A percentile compares a stretch with the other conserved stretches of the same genome.
Evolutionary conservation across 2,888 invertebrate species (phyloP).

Genomic region (Cinara cedri): DNA sequence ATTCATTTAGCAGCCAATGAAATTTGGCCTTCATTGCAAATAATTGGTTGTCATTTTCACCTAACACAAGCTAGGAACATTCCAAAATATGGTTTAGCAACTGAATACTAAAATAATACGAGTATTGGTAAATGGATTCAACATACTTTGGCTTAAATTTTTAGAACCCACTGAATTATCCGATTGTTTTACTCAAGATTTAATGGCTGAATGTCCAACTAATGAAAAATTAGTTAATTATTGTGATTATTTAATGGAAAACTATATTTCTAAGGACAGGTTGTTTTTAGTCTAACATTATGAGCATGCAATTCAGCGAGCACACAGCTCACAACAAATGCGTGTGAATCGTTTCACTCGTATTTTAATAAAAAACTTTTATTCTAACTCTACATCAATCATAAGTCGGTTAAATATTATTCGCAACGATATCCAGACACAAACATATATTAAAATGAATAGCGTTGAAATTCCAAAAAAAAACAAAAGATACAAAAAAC

Average conservation of each 20-base stretch:
- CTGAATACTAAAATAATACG: not conserved
- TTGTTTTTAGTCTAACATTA: not conserved
- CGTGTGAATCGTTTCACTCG: not conserved
- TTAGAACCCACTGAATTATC: not conserved
- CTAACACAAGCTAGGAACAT: not conserved
- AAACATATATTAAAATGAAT: too few relatives aligned
- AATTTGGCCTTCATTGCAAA: not conserved
- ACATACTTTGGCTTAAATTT: not conserved
- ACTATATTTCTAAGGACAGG: not conserved
- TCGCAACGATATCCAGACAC: too few relatives aligned
- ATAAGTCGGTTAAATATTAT: not conserved
- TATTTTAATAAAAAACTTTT: slow-evolving; percentile 4
- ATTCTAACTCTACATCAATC: not conserved
- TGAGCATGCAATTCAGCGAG: not conserved
- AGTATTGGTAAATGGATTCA: not conserved
- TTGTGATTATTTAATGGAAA: not conserved
- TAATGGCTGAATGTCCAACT: not conserved
- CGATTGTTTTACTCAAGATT: not conserved
- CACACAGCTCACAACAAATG: not conserved
- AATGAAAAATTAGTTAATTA: not conserved
- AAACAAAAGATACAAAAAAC: too few relatives aligned
- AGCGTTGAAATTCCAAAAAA: too few relatives aligned
- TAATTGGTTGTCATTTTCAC: not conserved
- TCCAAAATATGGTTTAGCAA: not conserved
- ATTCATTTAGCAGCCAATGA: not conserved